Evolutionary conservation across 1,140 invertebrate species (phyloP).

Genomic region (Xylocopa sonorina): DNA sequence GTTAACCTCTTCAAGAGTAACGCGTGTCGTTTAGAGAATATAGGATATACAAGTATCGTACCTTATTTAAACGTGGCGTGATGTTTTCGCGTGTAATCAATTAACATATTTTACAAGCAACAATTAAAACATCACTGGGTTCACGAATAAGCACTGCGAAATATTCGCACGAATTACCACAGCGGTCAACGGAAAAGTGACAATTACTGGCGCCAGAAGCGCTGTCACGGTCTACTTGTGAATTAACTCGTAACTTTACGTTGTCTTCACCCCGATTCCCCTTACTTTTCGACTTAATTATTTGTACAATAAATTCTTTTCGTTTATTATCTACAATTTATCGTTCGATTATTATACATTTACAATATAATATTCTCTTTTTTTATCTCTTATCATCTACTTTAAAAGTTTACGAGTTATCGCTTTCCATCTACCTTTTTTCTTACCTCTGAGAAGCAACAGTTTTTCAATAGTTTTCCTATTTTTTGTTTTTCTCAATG

Average conservation of each 20-base stretch:
- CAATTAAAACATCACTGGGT: conserved; percentile 19
- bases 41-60: neutral
- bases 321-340: neutral
- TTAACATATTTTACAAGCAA: conserved; percentile 55
- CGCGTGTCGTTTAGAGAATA: neutral
- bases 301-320: neutral
- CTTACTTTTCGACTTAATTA: neutral
- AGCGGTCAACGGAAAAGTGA: conserved; percentile 38
- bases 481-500: too few species aligned
- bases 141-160: conserved; percentile 17
- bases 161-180: conserved; percentile 27
- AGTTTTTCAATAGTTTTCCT: too few species aligned
- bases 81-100: neutral
- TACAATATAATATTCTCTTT: too few species aligned
- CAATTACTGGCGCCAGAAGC: conserved; percentile 39
- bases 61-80: conserved; percentile 37
- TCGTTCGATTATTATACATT: neutral
- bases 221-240: conserved; percentile 39
- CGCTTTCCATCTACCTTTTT: too few species aligned
- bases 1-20: conserved; percentile 43
- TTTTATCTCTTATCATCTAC: too few species aligned
- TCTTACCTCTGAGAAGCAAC: neutral
- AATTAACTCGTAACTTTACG: conserved; percentile 18
- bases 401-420: too few species aligned
- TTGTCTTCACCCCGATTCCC: conserved; percentile 4